Base-by-base conservation (phyloP, 2,797 vertebrate species). In the Enteromius unitaeniatus region DNA sequence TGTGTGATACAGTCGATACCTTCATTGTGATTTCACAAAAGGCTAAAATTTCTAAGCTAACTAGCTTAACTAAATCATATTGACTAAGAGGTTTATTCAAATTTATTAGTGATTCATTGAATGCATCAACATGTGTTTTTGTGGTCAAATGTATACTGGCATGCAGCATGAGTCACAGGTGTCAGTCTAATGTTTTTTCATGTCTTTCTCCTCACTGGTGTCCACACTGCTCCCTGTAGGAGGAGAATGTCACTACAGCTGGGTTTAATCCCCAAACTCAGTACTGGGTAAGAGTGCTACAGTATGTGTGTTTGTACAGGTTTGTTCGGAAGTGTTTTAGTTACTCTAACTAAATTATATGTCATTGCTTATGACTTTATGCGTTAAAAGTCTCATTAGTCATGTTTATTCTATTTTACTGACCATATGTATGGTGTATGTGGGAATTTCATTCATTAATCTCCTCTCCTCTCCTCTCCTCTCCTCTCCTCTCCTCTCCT, bases 271-370 rank as follows among this genome's bases (percentile, higher is more conserved):
- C 76, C 68, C 34, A 45, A 81, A 83, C 90, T 80, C 87, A 91
- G 84, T 89, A 86, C 89, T 95, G 94, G 95, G 95, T 96, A 88
- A 93, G 94, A 84, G 51, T 21, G 34, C 34, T 75, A 13, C 42
- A 45, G 42, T 45, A 21, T 62, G 34, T 42, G 7, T 68, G 40
- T 42, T 21, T 73, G 49, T 65, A 4, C 21, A 47, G 10, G 23
- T 62, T 37, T 42, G 64, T 28, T 68, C 78, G 21, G 8, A 26
- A 34, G 9, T 8, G 64, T 51, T 78, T 70, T 9, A 51, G 11
- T 31, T 45, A 23, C 34, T 34, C 34, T 34, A 34, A 34, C 34
- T 34, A 34, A 34, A 34, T 34, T 34, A 34, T 34, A 34, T 34
- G 34, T 34, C 40, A n/a, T 40, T 58, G 58, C 10, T 13, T 2